These are phyloP conservation scores for Crypturellus tataupa DNA, from an alignment of 2,797 vertebrate genomes.

Conservation along the genomic window DNA sequence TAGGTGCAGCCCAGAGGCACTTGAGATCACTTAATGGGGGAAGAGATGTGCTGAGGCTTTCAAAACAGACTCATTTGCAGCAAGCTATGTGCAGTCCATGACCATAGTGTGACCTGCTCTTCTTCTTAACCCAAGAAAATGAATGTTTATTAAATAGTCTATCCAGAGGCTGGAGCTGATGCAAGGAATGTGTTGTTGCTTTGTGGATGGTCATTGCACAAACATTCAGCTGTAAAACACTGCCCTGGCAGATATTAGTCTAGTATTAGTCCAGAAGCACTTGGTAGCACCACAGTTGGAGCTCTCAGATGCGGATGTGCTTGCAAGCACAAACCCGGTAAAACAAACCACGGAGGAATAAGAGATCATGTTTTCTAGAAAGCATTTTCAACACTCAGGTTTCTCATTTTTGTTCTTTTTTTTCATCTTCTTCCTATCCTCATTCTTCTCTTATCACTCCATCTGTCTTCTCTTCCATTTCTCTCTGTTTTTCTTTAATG, in stretches of 20 bases:
- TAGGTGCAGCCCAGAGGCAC: conserved; percentile 36
- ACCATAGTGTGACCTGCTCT: background rate
- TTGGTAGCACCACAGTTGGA: background rate
- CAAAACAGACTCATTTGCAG: background rate
- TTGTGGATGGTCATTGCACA: background rate
- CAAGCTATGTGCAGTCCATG: background rate
- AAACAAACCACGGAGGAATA: background rate
- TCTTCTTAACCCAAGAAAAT: background rate
- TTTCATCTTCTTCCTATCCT: background rate
- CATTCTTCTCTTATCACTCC: background rate
- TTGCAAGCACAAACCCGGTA: background rate
- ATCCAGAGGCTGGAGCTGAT: background rate
- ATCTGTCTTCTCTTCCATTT: background rate
- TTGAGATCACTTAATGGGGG: background rate
- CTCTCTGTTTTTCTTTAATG: background rate
- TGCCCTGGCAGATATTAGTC: background rate
- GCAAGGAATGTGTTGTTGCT: background rate
- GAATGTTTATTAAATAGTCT: background rate
- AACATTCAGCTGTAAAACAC: background rate
- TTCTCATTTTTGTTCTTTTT: background rate
- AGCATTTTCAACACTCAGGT: background rate
- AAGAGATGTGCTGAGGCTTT: conserved; percentile 22
- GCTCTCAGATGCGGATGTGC: background rate
- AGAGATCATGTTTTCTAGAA: background rate
- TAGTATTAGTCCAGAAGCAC: background rate